Conservation (phyloP, 2,888 invertebrate species). For the Harpalus rubripes region DNA sequence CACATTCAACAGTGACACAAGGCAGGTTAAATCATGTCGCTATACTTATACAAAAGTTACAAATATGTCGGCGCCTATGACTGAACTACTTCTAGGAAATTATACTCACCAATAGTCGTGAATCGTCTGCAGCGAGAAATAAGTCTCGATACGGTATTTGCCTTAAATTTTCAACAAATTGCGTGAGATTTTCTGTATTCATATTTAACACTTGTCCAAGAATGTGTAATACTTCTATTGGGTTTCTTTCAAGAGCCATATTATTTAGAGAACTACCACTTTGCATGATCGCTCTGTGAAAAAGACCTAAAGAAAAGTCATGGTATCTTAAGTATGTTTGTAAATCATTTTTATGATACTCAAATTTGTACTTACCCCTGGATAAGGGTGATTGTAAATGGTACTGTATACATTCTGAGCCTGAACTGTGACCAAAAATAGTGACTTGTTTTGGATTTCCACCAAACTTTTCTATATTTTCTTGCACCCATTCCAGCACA, state of each 20-base stretch:
- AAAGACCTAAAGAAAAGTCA: slow-evolving; percentile 72
- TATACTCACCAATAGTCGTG: background rate
- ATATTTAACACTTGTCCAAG: slow-evolving; percentile 2
- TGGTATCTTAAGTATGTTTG: too few relatives aligned
- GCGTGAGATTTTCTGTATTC: slow-evolving; percentile 1
- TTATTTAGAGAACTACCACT: slow-evolving; percentile 77
- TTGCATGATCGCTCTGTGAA: slow-evolving; percentile 76
- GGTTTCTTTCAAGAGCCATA: slow-evolving; percentile 76
- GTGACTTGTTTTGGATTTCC: slow-evolving; percentile 70
- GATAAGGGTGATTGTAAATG: slow-evolving; percentile 77
- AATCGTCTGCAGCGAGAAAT: background rate
- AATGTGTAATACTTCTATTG: slow-evolving; percentile 72
- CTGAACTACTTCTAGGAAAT: too few relatives aligned
- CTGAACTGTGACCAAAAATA: slow-evolving; percentile 78
- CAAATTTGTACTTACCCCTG: slow-evolving; percentile 53
- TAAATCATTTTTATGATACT: background rate
- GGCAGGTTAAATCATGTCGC: too few relatives aligned
- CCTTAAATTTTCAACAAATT: background rate
- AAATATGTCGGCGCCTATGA: too few relatives aligned
- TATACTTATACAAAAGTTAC: too few relatives aligned
- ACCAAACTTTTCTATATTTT: slow-evolving; percentile 47
- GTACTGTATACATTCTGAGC: slow-evolving; percentile 75
- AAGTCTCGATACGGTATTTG: background rate
- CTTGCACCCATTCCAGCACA: slow-evolving; percentile 73
- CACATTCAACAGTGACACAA: too few relatives aligned